Percentiles rank a stretch among this genome's conserved stretches.
Conservation (phyloP, 2,888 invertebrate species). For the Agrochola litura region DNA sequence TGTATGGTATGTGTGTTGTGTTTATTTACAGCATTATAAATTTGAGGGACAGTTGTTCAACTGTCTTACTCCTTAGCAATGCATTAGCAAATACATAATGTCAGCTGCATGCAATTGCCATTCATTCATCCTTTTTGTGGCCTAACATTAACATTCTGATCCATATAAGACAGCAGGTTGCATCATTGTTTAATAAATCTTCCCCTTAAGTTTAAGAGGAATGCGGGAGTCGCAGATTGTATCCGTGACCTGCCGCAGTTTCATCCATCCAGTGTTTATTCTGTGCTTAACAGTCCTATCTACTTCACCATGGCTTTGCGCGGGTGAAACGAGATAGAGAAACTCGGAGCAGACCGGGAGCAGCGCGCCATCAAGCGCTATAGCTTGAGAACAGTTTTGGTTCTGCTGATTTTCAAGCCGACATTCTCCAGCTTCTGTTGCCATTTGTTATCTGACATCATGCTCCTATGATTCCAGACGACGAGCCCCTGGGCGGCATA, state of each 20-base stretch:
- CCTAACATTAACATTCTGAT: no score
- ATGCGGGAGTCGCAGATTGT: not conserved
- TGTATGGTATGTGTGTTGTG: constrained; percentile 77
- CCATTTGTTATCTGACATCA: not conserved
- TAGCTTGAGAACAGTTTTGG: not conserved
- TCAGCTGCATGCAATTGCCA: no score
- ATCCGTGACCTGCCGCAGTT: not conserved
- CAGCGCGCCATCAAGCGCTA: not conserved
- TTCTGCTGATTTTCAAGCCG: not conserved
- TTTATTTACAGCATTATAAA: no score
- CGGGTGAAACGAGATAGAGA: not conserved
- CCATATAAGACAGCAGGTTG: no score
- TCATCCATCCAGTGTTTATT: not conserved
- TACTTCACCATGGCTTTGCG: not conserved
- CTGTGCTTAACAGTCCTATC: no score
- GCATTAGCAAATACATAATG: no score
- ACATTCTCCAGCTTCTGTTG: not conserved
- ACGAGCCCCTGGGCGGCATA: constrained; percentile 85
- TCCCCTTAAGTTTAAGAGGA: not conserved
- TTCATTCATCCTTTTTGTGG: no score
- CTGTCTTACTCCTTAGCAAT: no score
- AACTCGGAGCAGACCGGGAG: no score
- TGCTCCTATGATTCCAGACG: constrained; percentile 72
- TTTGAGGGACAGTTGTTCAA: no score
- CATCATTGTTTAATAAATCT: not conserved